These are phyloP conservation scores for Hemitrygon akajei DNA, from an alignment of 2,797 vertebrate genomes.

Conservation along the genomic window DNA sequence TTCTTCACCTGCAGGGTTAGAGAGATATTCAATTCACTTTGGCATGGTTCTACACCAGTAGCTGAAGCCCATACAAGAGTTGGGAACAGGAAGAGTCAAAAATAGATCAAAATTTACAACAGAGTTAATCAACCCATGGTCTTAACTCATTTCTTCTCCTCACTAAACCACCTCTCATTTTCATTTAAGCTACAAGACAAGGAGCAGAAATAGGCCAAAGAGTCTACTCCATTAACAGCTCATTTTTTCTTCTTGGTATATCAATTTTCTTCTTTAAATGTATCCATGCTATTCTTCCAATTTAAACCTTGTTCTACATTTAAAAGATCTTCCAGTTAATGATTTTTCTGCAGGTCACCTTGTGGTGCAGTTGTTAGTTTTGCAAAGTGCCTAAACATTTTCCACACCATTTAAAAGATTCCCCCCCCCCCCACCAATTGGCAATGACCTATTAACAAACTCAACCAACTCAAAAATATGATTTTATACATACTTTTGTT, in stretches of 20 bases:
- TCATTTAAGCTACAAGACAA: background rate
- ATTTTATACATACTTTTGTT: no score
- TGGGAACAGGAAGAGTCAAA: background rate
- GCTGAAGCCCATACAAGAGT: background rate
- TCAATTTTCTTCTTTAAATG: background rate
- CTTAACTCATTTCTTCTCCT: background rate
- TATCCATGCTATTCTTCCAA: background rate
- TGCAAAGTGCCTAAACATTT: no score
- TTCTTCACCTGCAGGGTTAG: constrained; percentile 22
- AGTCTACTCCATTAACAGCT: background rate
- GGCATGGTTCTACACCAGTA: background rate
- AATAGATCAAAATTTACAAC: background rate
- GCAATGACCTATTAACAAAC: background rate
- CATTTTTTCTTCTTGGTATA: background rate
- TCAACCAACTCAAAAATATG: background rate
- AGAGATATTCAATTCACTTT: background rate
- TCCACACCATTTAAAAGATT: background rate
- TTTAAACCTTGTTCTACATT: background rate
- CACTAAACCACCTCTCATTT: background rate
- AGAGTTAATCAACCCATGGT: no score
- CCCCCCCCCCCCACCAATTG: background rate
- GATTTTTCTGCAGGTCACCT: background rate
- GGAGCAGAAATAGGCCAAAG: no score
- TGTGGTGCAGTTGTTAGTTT: no score
- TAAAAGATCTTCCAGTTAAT: background rate